Evolutionary conservation across 2,797 vertebrate species (phyloP).

Genomic region (Catostomus latipinnis): DNA sequence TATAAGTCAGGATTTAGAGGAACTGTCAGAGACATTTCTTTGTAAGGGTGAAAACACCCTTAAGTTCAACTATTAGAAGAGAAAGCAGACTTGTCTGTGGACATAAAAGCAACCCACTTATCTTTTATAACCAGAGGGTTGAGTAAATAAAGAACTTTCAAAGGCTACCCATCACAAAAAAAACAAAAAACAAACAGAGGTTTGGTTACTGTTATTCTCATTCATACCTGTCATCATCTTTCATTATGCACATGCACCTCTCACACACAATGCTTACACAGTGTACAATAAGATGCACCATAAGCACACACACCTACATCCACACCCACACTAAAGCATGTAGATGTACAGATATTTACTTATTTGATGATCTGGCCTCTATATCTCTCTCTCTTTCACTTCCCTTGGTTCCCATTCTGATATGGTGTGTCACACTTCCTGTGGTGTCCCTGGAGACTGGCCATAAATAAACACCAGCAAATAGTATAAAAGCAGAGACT

Average conservation of each 20-base stretch:
- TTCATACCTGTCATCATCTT: conserved; percentile 59
- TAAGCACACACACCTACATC: neutral
- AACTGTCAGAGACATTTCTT: neutral
- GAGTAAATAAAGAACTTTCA: conserved; percentile 16
- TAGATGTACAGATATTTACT: neutral
- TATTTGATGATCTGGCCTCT: conserved; percentile 15
- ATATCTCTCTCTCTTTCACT: neutral
- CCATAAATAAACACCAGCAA: conserved; percentile 50
- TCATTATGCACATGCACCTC: conserved; percentile 50
- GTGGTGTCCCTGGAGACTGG: conserved; percentile 55
- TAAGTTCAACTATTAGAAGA: neutral
- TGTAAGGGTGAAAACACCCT: neutral
- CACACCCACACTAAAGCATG: conserved; percentile 17
- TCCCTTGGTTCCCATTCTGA: conserved; percentile 33
- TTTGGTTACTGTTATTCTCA: conserved; percentile 43
- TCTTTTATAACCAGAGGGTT: conserved; percentile 23
- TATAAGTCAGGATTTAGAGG: conserved; percentile 20
- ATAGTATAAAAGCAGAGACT: conserved; percentile 38
- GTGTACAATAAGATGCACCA: neutral
- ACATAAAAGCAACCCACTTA: conserved; percentile 5
- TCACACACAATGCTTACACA: neutral
- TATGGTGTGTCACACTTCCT: conserved; percentile 54
- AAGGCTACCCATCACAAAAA: neutral
- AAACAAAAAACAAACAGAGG: conserved; percentile 5
- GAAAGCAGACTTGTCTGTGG: neutral